A percentile compares a stretch with the other conserved stretches of the same genome.
Conservation (phyloP, 2,888 invertebrate genomes). For the Pristionchus maxplancki region DNA sequence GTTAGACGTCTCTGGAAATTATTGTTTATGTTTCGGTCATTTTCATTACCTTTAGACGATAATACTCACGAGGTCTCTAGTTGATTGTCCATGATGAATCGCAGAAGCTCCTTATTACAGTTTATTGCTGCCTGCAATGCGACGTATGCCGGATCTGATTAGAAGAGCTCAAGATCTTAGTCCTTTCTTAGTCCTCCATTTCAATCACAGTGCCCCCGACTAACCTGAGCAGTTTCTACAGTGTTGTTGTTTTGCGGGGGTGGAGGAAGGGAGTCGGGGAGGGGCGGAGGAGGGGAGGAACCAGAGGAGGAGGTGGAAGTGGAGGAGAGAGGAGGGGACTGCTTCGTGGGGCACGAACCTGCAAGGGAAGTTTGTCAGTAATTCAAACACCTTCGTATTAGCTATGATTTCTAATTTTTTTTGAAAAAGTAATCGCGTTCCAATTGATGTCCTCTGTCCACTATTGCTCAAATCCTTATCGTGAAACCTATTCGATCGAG, state of each 20-base stretch:
- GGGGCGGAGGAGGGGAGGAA: constrained; percentile 64
- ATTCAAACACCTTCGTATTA: too few relatives aligned
- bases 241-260: constrained; percentile 51
- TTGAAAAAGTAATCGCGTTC: too few relatives aligned
- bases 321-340: constrained; percentile 44
- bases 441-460: background rate
- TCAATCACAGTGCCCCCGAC: background rate
- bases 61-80: constrained; percentile 65
- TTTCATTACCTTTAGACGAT: background rate
- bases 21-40: background rate
- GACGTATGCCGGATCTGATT: background rate
- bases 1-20: constrained; percentile 21
- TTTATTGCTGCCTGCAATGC: constrained; percentile 33
- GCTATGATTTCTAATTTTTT: too few relatives aligned
- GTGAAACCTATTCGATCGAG: background rate
- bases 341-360: constrained; percentile 17
- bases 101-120: constrained; percentile 65
- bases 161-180: background rate
- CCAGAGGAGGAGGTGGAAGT: constrained; percentile 40
- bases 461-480: background rate
- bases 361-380: background rate
- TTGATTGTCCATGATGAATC: constrained; percentile 73
- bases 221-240: constrained; percentile 36
- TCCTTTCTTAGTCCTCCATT: background rate
- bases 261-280: constrained; percentile 61